phyloP scores from a whole-genome alignment of 2,888 invertebrate genomes.

The Sarcophaga caerulescens region DNA sequence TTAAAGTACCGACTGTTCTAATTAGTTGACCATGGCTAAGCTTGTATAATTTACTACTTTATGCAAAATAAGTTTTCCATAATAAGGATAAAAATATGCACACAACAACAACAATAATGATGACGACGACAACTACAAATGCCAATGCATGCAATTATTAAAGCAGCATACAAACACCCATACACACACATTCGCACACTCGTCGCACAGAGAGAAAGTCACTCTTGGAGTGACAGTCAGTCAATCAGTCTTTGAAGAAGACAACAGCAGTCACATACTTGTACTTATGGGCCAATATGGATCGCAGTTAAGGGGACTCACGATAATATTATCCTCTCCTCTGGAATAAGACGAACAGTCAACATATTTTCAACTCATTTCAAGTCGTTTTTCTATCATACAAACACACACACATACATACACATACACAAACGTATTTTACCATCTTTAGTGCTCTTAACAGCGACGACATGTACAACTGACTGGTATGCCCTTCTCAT shows the following conservation, averaged over 20 bases:
- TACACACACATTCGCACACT: neutral
- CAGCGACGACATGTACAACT: neutral
- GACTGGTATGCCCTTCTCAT: neutral
- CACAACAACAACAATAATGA: conserved; percentile 1
- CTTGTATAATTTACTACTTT: conserved; percentile 34
- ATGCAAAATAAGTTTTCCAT: conserved; percentile 26
- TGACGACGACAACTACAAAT: conserved; percentile 35
- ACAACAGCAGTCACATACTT: neutral
- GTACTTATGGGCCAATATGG: neutral
- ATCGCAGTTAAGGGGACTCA: neutral
- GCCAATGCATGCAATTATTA: conserved; percentile 41
- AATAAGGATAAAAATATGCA: conserved; percentile 6
- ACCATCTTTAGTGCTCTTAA: conserved; percentile 9
- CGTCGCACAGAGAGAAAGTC: neutral
- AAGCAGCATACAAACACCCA: neutral
- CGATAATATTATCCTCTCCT: neutral
- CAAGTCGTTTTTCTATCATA: neutral
- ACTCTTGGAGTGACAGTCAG: neutral
- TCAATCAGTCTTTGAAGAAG: too few species aligned
- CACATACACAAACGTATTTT: neutral
- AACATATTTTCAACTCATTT: conserved; percentile 41
- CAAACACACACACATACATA: too few species aligned
- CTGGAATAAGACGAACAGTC: neutral
- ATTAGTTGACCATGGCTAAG: neutral
- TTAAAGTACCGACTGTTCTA: neutral